Conservation (phyloP, 2,113 vertebrate genomes). For the Ophthalmolycus amberensis region DNA sequence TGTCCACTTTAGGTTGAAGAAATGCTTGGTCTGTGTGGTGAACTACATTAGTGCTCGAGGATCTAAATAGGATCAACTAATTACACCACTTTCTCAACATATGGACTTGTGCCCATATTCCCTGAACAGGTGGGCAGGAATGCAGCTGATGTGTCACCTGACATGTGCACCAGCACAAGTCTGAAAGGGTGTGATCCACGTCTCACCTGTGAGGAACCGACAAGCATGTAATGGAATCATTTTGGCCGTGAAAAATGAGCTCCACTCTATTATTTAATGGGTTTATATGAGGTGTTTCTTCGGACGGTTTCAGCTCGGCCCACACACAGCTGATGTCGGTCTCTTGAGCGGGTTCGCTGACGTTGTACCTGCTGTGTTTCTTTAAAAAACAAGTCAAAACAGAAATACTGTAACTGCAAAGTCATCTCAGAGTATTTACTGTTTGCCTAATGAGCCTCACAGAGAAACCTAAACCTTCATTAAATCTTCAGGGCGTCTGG, state of each 20-base stretch:
- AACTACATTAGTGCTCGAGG: neutral
- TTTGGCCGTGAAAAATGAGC: slow-evolving; percentile 68
- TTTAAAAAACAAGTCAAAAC: neutral
- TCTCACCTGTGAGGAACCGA: slow-evolving; percentile 33
- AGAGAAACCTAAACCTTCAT: slow-evolving; percentile 81
- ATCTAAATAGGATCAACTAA: neutral
- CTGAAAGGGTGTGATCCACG: neutral
- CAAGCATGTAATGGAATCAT: slow-evolving; percentile 69
- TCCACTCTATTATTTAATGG: slow-evolving; percentile 64
- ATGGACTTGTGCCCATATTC: neutral
- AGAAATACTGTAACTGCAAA: neutral
- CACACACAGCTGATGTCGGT: neutral
- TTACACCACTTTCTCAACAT: neutral
- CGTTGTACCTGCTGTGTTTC: neutral
- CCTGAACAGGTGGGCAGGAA: neutral
- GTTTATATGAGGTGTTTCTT: neutral
- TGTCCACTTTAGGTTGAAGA: neutral
- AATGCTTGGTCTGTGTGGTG: neutral
- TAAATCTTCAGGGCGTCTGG: slow-evolving; percentile 80
- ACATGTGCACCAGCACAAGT: neutral
- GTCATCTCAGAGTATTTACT: slow-evolving; percentile 34
- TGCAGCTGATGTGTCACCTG: neutral
- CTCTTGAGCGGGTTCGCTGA: neutral
- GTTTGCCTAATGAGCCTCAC: slow-evolving; percentile 57
- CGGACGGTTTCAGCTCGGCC: neutral